A percentile compares a stretch with the other conserved stretches of the same genome.
Evolutionary conservation across 1,140 invertebrate species (phyloP).

Genomic region (Neocloeon triangulifer): DNA sequence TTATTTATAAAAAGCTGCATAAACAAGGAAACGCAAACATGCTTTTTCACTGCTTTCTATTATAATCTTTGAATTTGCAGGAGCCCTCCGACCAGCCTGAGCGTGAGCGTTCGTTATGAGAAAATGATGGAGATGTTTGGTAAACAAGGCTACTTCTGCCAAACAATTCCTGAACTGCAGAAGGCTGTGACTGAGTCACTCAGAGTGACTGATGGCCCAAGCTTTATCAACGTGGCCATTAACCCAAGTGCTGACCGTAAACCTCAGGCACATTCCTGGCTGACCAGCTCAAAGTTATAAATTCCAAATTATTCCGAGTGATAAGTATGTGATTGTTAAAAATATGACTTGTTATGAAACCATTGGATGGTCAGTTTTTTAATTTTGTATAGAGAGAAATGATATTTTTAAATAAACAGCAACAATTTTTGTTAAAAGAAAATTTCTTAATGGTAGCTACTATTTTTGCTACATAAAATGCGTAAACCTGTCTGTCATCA

Average conservation of each 20-base stretch:
- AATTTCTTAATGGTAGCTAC: too few relatives aligned
- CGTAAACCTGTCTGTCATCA: too few relatives aligned
- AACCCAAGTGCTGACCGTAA: slow-evolving; percentile 71
- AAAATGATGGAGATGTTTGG: slow-evolving; percentile 69
- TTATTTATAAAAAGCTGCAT: too few relatives aligned
- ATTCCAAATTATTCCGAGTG: too few relatives aligned
- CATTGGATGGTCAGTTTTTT: too few relatives aligned
- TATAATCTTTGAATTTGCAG: slow-evolving; percentile 24
- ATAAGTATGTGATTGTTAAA: too few relatives aligned
- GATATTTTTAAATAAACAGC: too few relatives aligned
- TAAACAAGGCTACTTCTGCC: slow-evolving; percentile 53
- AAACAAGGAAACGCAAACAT: too few relatives aligned
- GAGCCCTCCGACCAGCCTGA: slow-evolving; percentile 56
- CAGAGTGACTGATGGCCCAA: slow-evolving; percentile 40
- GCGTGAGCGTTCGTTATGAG: slow-evolving; percentile 62
- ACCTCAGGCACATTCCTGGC: slow-evolving; percentile 71
- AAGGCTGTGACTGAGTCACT: slow-evolving; percentile 40
- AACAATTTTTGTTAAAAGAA: too few relatives aligned
- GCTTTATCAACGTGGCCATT: slow-evolving; percentile 80
- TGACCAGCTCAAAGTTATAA: slow-evolving; percentile 76
- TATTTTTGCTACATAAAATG: too few relatives aligned
- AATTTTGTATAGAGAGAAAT: too few relatives aligned
- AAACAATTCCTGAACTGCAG: slow-evolving; percentile 47
- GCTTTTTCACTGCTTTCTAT: slow-evolving; percentile 9
- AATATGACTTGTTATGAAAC: too few relatives aligned